A percentile compares a stretch with the other conserved stretches of the same genome.
Evolutionary conservation across 2,888 invertebrate genomes (phyloP).

Genomic region (Miltochrista miniata): DNA sequence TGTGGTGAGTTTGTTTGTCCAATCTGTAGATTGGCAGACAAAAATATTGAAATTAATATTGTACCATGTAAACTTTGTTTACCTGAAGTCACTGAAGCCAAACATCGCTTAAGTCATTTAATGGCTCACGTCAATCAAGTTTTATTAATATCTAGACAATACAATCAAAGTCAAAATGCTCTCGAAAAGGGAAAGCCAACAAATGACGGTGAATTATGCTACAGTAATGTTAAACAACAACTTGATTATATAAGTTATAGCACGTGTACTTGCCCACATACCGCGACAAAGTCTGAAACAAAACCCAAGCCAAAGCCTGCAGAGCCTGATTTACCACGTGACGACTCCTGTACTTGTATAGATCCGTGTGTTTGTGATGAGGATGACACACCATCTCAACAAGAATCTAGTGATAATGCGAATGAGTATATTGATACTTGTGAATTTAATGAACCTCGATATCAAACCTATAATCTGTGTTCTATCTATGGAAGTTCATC

Average conservation of each 20-base stretch:
- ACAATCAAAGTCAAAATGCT: slow-evolving; percentile 8
- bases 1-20: slow-evolving; percentile 9
- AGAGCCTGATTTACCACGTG: neutral
- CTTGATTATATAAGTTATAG: slow-evolving; percentile 23
- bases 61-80: slow-evolving; percentile 8
- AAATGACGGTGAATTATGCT: neutral
- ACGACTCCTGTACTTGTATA: neutral
- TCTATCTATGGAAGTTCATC: neutral
- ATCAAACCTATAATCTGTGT: neutral
- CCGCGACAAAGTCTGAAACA: neutral
- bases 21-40: slow-evolving; percentile 9
- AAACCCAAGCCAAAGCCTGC: no score
- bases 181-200: neutral
- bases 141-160: slow-evolving; percentile 27
- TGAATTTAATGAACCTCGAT: neutral
- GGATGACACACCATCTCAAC: neutral
- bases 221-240: slow-evolving; percentile 25
- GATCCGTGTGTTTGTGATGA: neutral
- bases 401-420: neutral
- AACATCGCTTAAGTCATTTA: slow-evolving; percentile 24
- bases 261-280: slow-evolving; percentile 18
- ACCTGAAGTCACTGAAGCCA: slow-evolving; percentile 15
- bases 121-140: slow-evolving; percentile 35
- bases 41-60: slow-evolving; percentile 7
- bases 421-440: no score